Conservation (phyloP, 2,113 vertebrate species). For the Corythaeola cristata region DNA sequence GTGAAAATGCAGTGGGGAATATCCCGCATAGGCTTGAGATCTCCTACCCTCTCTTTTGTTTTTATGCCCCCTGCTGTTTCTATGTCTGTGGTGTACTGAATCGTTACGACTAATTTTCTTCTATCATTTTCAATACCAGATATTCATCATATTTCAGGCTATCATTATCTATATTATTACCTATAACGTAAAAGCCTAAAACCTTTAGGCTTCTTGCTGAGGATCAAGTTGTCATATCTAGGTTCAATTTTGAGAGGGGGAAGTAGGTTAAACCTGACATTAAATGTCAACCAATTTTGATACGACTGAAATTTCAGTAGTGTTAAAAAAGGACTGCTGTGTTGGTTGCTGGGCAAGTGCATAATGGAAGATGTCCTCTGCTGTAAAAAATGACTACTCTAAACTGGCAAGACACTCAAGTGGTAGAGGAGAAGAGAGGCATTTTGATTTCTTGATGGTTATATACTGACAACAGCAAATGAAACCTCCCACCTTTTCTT, state of each 20-base stretch:
- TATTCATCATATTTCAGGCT: neutral
- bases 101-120: neutral
- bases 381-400: neutral
- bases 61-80: neutral
- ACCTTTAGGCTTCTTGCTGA: neutral
- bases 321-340: neutral
- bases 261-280: neutral
- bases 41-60: neutral
- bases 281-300: neutral
- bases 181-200: neutral
- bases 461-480: neutral
- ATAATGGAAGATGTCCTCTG: neutral
- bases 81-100: neutral
- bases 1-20: neutral
- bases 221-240: neutral
- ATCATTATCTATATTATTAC: neutral
- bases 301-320: neutral
- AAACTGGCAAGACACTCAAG: neutral
- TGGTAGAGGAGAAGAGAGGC: neutral
- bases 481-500: neutral
- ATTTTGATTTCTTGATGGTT: neutral
- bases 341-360: neutral
- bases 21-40: neutral
- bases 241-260: neutral
- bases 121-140: neutral